These are phyloP conservation scores for Huso huso DNA, from an alignment of 2,797 vertebrate species.

Conservation along the genomic window DNA sequence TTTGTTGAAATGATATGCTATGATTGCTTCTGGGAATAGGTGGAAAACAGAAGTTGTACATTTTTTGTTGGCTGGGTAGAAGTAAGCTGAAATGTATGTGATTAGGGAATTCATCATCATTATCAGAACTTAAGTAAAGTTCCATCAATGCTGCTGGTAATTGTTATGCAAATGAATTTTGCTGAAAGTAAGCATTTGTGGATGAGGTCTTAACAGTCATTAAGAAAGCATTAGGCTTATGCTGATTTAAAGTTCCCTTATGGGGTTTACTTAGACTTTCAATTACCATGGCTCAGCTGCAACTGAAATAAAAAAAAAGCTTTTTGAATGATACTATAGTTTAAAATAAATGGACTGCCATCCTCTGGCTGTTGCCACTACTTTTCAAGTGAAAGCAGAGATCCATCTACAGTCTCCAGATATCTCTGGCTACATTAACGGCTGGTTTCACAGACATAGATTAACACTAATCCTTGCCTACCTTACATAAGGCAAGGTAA, in stretches of 20 bases:
- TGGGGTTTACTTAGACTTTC: not conserved
- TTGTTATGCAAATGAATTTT: not conserved
- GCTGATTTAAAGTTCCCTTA: slow-evolving; percentile 1
- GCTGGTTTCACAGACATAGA: too few species aligned
- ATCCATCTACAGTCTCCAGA: too few species aligned
- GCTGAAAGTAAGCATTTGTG: not conserved
- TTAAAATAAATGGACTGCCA: not conserved
- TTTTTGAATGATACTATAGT: not conserved
- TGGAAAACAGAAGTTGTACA: not conserved
- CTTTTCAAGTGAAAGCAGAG: not conserved
- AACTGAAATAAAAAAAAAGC: not conserved
- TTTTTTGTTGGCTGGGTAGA: not conserved
- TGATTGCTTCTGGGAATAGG: not conserved
- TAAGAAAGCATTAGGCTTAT: slow-evolving; percentile 5
- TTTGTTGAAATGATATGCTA: not conserved
- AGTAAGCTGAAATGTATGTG: not conserved
- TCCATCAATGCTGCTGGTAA: not conserved
- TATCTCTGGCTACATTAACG: too few species aligned
- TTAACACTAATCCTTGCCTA: too few species aligned
- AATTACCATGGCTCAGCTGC: slow-evolving; percentile 4
- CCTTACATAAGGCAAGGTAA: too few species aligned
- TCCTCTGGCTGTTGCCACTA: not conserved
- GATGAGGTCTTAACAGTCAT: slow-evolving; percentile 4
- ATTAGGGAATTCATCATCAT: not conserved
- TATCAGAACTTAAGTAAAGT: not conserved